phyloP scores from a whole-genome alignment of 2,888 invertebrate genomes.

The Tridacna gigas region DNA sequence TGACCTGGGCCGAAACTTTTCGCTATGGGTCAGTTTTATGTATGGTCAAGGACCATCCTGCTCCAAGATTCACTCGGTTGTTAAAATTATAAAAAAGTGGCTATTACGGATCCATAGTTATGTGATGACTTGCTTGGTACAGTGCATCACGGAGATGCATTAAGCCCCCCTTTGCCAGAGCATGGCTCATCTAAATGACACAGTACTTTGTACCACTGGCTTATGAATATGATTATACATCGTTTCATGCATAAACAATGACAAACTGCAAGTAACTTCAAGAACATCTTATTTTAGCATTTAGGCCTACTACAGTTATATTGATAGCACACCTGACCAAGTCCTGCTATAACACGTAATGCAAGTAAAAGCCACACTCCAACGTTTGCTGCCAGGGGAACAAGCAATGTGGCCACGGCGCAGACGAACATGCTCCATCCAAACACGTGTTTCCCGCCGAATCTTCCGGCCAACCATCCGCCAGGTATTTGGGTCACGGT shows the following conservation, averaged over 20 bases:
- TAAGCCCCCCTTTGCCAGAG: no score
- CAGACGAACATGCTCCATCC: constrained; percentile 92
- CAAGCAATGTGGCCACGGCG: constrained; percentile 92
- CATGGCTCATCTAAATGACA: no score
- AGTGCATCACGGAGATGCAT: no score
- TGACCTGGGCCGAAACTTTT: no score
- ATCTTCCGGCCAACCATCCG: constrained; percentile 89
- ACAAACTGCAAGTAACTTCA: background rate
- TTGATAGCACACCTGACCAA: constrained; percentile 89
- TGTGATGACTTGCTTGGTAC: no score
- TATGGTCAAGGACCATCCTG: no score
- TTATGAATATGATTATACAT: background rate
- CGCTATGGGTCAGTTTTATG: no score
- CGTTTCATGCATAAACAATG: background rate
- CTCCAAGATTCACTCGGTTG: no score
- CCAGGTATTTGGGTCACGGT: constrained; percentile 79
- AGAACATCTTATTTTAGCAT: background rate
- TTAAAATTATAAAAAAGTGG: no score
- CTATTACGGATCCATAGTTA: no score
- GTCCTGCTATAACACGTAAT: constrained; percentile 91
- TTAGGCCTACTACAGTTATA: background rate
- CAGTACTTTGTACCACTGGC: background rate
- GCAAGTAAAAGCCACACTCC: constrained; percentile 90
- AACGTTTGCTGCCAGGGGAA: constrained; percentile 90
- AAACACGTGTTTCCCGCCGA: constrained; percentile 94